Conservation (phyloP, 2,888 invertebrate genomes). For the Phengaris arion region DNA sequence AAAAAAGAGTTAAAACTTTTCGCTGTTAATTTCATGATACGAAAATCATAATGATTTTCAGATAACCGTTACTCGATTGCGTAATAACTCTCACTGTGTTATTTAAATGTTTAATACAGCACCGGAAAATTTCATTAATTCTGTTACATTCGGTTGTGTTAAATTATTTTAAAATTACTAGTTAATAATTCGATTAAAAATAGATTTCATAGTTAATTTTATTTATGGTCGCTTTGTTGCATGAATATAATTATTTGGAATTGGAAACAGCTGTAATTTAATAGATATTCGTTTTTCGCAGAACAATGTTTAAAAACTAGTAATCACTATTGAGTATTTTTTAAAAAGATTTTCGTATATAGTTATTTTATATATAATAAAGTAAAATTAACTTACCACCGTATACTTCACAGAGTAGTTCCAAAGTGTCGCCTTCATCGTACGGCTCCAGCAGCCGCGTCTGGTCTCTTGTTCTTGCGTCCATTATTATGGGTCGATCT, state of each 20-base stretch:
- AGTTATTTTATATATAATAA: no score
- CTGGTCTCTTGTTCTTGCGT: conserved; percentile 86
- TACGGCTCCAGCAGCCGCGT: conserved; percentile 87
- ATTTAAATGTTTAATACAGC: conserved; percentile 29
- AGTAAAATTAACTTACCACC: conserved; percentile 80
- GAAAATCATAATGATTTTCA: neutral
- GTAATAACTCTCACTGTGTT: conserved; percentile 21
- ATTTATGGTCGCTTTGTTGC: conserved; percentile 4
- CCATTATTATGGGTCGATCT: conserved; percentile 88
- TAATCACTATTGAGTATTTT: no score
- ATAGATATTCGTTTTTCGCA: neutral
- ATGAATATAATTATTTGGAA: neutral
- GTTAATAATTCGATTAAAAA: conserved; percentile 7
- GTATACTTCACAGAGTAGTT: conserved; percentile 87
- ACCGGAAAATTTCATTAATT: conserved; percentile 25
- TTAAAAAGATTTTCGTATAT: no score
- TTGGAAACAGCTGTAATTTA: neutral
- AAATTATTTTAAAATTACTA: conserved; percentile 14
- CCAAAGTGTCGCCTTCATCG: conserved; percentile 90
- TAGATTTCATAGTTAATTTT: neutral
- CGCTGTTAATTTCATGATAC: neutral
- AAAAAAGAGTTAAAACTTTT: no score
- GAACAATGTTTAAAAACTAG: neutral
- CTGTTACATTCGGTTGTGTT: neutral
- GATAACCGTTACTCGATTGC: neutral